Evolutionary conservation across 2,888 invertebrate species (phyloP), one percentile per base, ranked within the genome.

Genomic region (Nebria salina): DNA sequence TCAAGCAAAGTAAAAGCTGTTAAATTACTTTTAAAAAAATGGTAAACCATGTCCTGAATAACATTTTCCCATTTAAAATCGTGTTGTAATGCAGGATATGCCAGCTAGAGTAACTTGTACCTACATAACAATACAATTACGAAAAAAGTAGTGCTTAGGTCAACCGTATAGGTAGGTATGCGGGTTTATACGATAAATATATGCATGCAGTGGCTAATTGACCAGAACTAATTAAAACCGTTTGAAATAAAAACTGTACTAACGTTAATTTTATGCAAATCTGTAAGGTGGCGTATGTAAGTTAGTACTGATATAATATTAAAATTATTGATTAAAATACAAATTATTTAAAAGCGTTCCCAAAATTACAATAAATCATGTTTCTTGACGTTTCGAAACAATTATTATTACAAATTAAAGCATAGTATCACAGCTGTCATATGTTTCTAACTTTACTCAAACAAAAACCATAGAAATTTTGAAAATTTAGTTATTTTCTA

Each of bases 111-210:
- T 78, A 73, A 78, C 73, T 78, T 34, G 65, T 41, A 25, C 43
- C 65, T 78, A 78, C 78, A 78, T n/a, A 78, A 72, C 65, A 78
- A 78, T 78, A 78, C 78, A 78, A 78, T 78, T 78, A 78, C 72
- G 26, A 34, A 34, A 54, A 70, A 70, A 70, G 70, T 70, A 70
- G 26, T 70, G 70, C 70, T 70, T 25, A 70, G 70, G 70, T 54
- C 25, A 70, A 26, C 70, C 70, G 70, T 70, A 54, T 54, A 54
- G 34, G 54, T 54, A 54, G 54, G 70, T 26, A 70, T 70, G 70
- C 70, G 70, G 70, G 70, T 70, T 5, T 70, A 70, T 70, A 70
- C 70, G 70, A 34, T 70, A 70, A 25, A 70, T 26, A 34, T 70
- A 54, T 54, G 13, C 7, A 54, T 54, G 54, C 13, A 54, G 54